phyloP scores from a whole-genome alignment of 2,113 vertebrate genomes.

The Garra rufa region DNA sequence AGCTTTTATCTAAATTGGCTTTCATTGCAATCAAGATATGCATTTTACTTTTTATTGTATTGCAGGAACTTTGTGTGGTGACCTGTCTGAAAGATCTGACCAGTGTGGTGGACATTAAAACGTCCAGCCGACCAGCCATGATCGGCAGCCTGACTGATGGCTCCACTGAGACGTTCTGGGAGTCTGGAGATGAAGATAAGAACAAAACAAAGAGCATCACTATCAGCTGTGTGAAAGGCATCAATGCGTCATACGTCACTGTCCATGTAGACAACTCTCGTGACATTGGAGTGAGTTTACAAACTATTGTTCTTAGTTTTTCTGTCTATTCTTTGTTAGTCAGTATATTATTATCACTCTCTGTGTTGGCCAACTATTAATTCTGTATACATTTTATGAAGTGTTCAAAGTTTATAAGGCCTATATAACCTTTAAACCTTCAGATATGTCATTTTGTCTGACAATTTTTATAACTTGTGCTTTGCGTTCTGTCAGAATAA shows the following conservation, averaged over 20 bases:
- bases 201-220: slow-evolving; percentile 99
- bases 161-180: slow-evolving; percentile 99
- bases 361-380: neutral
- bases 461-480: neutral
- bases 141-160: slow-evolving; percentile 98
- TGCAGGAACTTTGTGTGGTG: slow-evolving; percentile 91
- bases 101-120: slow-evolving; percentile 96
- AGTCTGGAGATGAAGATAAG: slow-evolving; percentile 98
- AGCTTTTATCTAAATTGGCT: neutral
- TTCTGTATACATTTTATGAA: neutral
- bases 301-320: neutral
- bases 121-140: slow-evolving; percentile 97
- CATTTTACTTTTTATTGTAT: slow-evolving; percentile 2
- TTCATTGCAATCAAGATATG: neutral
- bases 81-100: slow-evolving; percentile 96
- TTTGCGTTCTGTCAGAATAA: slow-evolving; percentile 85
- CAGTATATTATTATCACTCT: neutral
- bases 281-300: slow-evolving; percentile 90
- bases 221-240: slow-evolving; percentile 95
- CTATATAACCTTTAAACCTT: neutral
- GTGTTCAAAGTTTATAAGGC: neutral
- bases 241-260: slow-evolving; percentile 90
- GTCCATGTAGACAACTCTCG: slow-evolving; percentile 98
- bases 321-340: neutral
- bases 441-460: neutral